Conservation (phyloP, 2,888 invertebrate genomes). For the Euspilapteryx auroguttella region DNA sequence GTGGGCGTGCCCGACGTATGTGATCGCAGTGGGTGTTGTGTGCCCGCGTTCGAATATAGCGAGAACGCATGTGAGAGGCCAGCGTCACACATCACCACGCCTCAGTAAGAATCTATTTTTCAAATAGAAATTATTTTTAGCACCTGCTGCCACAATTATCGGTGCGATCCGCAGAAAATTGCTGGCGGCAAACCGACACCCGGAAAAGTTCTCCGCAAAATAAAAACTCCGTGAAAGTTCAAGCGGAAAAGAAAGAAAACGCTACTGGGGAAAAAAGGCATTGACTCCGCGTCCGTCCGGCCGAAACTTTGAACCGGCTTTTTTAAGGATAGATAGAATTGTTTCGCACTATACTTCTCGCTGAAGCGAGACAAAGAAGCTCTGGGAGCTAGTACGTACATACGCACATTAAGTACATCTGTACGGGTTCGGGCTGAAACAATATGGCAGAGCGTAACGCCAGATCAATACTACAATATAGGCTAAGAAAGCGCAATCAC, state of each 20-base stretch:
- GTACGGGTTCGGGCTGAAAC: slow-evolving; percentile 20
- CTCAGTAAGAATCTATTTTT: too few relatives aligned
- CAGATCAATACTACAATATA: slow-evolving; percentile 51
- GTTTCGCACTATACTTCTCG: too few relatives aligned
- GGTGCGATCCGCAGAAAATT: slow-evolving; percentile 52
- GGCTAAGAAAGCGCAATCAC: slow-evolving; percentile 36
- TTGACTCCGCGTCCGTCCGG: slow-evolving; percentile 43
- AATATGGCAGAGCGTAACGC: slow-evolving; percentile 32
- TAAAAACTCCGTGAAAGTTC: slow-evolving; percentile 52
- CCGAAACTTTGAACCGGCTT: slow-evolving; percentile 44
- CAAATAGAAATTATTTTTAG: slow-evolving; percentile 24
- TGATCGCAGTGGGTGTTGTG: too few relatives aligned
- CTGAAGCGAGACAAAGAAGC: too few relatives aligned
- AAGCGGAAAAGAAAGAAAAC: slow-evolving; percentile 52
- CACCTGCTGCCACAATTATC: slow-evolving; percentile 58
- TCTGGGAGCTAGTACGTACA: too few relatives aligned
- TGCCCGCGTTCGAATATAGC: too few relatives aligned
- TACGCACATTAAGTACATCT: neutral
- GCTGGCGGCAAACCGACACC: slow-evolving; percentile 55
- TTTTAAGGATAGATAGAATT: slow-evolving; percentile 44
- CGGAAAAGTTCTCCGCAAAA: slow-evolving; percentile 52
- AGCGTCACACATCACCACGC: neutral
- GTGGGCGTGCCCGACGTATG: slow-evolving; percentile 43
- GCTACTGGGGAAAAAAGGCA: slow-evolving; percentile 47
- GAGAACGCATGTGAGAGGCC: too few relatives aligned